Conservation (phyloP, 1,140 invertebrate genomes). For the Holotrichia oblita region DNA sequence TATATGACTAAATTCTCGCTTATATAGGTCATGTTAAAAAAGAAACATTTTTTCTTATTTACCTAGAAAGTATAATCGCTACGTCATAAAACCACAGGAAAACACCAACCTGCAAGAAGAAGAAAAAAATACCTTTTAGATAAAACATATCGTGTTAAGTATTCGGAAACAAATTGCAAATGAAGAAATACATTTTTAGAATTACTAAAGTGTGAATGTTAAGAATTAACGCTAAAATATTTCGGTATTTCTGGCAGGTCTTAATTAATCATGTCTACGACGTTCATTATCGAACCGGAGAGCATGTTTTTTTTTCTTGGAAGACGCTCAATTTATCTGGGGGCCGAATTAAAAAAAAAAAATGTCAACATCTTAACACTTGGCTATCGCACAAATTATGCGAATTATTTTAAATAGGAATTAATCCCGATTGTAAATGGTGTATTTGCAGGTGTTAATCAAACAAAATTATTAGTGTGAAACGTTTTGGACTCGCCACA, state of each 20-base stretch:
- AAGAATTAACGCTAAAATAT: background rate
- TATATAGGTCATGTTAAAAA: background rate
- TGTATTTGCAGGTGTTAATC: background rate
- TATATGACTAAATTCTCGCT: background rate
- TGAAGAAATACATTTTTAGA: background rate
- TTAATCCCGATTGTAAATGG: no score
- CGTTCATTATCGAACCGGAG: background rate
- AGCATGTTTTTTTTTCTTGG: background rate
- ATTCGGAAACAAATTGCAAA: background rate
- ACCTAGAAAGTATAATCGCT: background rate
- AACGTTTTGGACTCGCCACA: background rate
- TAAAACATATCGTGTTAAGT: background rate
- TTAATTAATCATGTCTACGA: background rate
- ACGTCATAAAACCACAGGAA: constrained; percentile 12
- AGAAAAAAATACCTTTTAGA: background rate
- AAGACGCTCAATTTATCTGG: background rate
- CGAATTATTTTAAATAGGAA: background rate
- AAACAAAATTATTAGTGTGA: background rate
- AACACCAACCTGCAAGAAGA: background rate
- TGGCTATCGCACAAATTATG: background rate
- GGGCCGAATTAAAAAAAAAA: background rate
- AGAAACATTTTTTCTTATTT: background rate
- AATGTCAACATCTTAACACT: background rate
- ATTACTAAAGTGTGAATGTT: background rate
- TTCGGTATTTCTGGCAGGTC: background rate